These are phyloP conservation scores for Ophonus ardosiacus DNA, from an alignment of 2,888 invertebrate species.

Conservation along the genomic window DNA sequence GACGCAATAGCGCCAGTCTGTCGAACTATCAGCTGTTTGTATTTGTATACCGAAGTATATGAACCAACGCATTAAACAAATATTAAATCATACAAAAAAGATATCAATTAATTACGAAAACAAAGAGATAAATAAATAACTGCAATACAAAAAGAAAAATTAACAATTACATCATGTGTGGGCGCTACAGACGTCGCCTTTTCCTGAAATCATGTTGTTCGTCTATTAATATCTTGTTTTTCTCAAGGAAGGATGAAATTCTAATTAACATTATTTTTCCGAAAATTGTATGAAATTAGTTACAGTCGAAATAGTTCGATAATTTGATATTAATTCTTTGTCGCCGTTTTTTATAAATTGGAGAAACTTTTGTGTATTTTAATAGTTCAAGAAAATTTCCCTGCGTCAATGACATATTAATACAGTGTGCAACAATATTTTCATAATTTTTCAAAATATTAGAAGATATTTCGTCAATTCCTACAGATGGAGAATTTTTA, in stretches of 20 bases:
- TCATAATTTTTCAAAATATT: background rate
- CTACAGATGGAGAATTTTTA: background rate
- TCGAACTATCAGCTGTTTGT: no score
- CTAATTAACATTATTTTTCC: background rate
- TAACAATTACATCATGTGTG: no score
- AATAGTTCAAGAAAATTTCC: background rate
- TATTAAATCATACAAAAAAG: no score
- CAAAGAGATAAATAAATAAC: no score
- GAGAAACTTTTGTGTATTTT: background rate
- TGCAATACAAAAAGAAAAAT: no score
- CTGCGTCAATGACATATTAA: background rate
- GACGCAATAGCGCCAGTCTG: no score
- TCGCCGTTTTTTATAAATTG: background rate
- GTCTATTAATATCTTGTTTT: background rate
- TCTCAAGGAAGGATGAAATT: no score
- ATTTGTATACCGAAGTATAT: no score
- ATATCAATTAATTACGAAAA: no score
- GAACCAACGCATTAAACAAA: no score
- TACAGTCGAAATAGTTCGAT: background rate
- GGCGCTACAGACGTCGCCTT: no score
- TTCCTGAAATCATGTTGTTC: constrained; percentile 16
- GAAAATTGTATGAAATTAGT: background rate
- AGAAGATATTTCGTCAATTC: background rate
- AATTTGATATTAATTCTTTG: background rate
- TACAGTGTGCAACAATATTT: background rate